Evolutionary conservation across 2,888 invertebrate species (phyloP).

Genomic region (Acrocera orbiculus): DNA sequence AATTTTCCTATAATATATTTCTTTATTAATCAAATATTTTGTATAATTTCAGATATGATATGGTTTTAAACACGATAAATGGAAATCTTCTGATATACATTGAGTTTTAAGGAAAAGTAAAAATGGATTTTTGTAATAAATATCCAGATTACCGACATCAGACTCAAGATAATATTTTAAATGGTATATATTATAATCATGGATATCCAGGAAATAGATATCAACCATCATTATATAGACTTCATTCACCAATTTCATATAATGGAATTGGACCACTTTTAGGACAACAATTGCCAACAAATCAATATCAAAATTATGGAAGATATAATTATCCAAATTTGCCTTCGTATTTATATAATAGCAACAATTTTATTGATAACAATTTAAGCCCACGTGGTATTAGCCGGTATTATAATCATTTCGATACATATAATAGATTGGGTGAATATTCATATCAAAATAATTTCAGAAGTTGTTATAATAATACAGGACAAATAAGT

Average conservation of each 20-base stretch:
- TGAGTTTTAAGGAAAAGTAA: too few relatives aligned
- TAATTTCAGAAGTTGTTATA: too few relatives aligned
- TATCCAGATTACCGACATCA: slow-evolving; percentile 6
- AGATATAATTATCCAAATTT: slow-evolving; percentile 6
- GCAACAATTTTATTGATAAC: slow-evolving; percentile 1
- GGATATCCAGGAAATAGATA: slow-evolving; percentile 5
- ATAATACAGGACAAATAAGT: too few relatives aligned
- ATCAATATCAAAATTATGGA: slow-evolving; percentile 5
- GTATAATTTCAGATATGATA: too few relatives aligned
- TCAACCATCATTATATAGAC: slow-evolving; percentile 4
- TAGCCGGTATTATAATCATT: slow-evolving; percentile 3
- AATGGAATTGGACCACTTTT: slow-evolving; percentile 7
- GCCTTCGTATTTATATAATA: slow-evolving; percentile 4
- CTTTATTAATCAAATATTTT: too few relatives aligned
- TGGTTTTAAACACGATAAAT: too few relatives aligned
- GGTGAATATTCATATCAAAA: too few relatives aligned
- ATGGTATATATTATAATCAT: slow-evolving; percentile 4
- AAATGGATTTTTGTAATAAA: slow-evolving; percentile 8
- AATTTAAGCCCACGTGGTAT: slow-evolving; percentile 3
- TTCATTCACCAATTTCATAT: not conserved
- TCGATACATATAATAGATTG: not conserved
- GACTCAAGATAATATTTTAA: not conserved
- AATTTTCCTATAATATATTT: too few relatives aligned
- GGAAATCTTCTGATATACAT: too few relatives aligned
- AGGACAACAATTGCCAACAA: not conserved